phyloP scores from a whole-genome alignment of 2,113 vertebrate species.

The Odobenus rosmarus region DNA sequence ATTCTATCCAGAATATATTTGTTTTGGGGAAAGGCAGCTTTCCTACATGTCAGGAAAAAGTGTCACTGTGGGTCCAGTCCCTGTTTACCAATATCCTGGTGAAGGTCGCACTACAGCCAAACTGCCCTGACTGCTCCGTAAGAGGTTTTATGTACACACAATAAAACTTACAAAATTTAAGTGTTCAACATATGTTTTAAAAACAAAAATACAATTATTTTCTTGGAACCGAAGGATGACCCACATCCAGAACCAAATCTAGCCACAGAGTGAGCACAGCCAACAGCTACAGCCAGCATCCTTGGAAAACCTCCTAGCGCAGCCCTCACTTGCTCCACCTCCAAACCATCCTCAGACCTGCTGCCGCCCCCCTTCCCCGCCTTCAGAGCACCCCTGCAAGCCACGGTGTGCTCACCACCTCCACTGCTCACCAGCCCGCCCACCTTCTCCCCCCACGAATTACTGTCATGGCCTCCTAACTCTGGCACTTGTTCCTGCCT shows the following conservation, averaged over 20 bases:
- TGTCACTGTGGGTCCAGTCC: background rate
- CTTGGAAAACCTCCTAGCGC: background rate
- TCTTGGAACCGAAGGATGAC: background rate
- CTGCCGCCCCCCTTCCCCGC: background rate
- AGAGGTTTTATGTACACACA: background rate
- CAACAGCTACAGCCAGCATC: background rate
- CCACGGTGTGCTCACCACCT: background rate
- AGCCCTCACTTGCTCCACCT: background rate
- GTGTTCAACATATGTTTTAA: background rate
- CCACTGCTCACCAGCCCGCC: background rate
- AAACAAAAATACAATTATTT: background rate
- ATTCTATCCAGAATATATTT: background rate
- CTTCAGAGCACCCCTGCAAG: background rate
- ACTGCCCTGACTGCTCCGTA: background rate
- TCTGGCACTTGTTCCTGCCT: background rate
- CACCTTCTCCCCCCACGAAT: background rate
- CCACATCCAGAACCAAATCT: background rate
- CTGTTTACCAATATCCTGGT: background rate
- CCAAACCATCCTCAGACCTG: background rate
- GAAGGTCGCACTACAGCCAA: background rate
- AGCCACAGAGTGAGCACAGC: background rate
- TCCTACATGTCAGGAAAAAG: constrained; percentile 1
- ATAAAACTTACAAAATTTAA: constrained; percentile 31
- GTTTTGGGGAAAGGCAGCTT: background rate
- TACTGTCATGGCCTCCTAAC: background rate